phyloP scores from a whole-genome alignment of 2,888 invertebrate genomes.

The Plebejus argus region DNA sequence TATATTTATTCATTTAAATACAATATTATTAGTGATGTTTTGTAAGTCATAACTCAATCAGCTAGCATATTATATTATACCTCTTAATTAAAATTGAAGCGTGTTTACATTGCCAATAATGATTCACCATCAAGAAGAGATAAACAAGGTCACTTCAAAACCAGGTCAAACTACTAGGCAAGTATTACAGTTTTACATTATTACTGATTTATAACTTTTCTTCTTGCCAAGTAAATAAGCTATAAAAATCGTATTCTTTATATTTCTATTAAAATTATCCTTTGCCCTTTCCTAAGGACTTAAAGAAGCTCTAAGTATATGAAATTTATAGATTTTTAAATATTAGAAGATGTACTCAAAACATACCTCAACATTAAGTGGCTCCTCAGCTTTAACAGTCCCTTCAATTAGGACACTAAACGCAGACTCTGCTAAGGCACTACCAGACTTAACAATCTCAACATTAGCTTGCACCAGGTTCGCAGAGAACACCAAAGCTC shows the following conservation, averaged over 20 bases:
- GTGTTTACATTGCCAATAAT: not conserved
- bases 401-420: slow-evolving; percentile 89
- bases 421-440: slow-evolving; percentile 86
- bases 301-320: no score
- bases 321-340: not conserved
- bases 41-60: not conserved
- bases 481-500: slow-evolving; percentile 85
- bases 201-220: not conserved
- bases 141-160: not conserved
- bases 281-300: not conserved
- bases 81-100: not conserved
- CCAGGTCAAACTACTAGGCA: not conserved
- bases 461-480: slow-evolving; percentile 84
- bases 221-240: not conserved
- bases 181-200: not conserved
- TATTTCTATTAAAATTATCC: not conserved
- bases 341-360: not conserved
- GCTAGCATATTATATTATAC: not conserved
- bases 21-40: no score
- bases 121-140: not conserved
- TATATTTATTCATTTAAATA: no score
- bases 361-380: slow-evolving; percentile 90
- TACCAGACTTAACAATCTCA: slow-evolving; percentile 74
- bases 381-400: slow-evolving; percentile 89
- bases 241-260: not conserved